Evolutionary conservation across 2,113 vertebrate genomes (phyloP), one percentile per base, ranked within the genome.

Genomic region (Procapra przewalskii): DNA sequence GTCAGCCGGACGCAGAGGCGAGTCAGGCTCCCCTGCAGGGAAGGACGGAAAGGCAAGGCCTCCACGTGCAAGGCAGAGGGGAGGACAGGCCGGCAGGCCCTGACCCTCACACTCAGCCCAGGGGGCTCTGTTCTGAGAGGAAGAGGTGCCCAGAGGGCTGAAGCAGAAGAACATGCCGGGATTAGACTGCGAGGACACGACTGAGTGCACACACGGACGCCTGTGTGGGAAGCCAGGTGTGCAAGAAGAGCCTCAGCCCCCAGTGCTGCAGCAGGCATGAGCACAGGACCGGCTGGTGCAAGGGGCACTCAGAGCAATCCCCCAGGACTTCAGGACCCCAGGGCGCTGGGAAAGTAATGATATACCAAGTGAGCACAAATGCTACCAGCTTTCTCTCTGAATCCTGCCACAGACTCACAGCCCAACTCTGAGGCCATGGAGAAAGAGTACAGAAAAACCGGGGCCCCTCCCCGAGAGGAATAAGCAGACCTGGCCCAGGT

Each of bases 191-290:
- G 4, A 71, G 64, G n/a, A 71, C n/a, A 36, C 2, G 0, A 36
- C n/a, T 36, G 64, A 23, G 5, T 4, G 1, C 0, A 1, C 64
- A 71, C n/a, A 36, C 9, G 9, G 17, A 36, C 1, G 0, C 64
- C n/a, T 23, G n/a, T 71, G 19, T 36, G 88, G 52, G n/a, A 80
- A 54, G 52, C 10, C 17, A 16, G 29, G n/a, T 21, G 9, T 12
- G 40, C 16, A 31, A 13, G 43, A 21, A 21, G 40, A 79, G 52
- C 79, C 0, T 23, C 45, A 57, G 13, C 43, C 33, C 40, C 82
- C 36, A 6, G 55, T 7, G 25, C 67, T 29, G 54, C 21, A 2
- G 8, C 43, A 85, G 36, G 23, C 2, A 45, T 17, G 4, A 36
- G 8, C 36, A n/a, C 64, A 55, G 9, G 50, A 43, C 64, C 5